Conservation (phyloP, 2,113 vertebrate genomes). For the Hyperopisus bebe region DNA sequence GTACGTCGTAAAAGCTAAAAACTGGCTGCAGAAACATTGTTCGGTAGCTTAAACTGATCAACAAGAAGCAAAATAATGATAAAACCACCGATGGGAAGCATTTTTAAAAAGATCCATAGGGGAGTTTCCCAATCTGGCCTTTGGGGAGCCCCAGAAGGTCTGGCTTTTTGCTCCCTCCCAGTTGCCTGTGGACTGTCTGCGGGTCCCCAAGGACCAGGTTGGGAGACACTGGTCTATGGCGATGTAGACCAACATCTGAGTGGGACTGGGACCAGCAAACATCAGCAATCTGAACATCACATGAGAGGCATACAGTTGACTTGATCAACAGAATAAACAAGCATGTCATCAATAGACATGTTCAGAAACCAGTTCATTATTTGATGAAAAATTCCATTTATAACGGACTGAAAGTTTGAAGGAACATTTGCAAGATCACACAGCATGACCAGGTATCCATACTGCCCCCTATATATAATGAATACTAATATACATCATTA, state of each 20-base stretch:
- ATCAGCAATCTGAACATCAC: not conserved
- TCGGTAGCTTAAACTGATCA: not conserved
- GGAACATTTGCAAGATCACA: not conserved
- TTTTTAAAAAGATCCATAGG: not conserved
- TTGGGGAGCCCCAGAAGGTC: not conserved
- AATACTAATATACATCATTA: not conserved
- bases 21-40: not conserved
- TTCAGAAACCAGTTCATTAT: not conserved
- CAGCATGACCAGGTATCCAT: not conserved
- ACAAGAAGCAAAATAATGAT: not conserved
- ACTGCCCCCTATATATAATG: not conserved
- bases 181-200: not conserved
- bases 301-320: not conserved
- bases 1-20: not conserved
- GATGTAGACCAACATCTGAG: not conserved
- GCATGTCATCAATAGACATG: not conserved
- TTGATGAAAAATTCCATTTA: not conserved
- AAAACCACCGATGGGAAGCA: not conserved
- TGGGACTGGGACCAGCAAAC: not conserved
- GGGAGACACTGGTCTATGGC: not conserved
- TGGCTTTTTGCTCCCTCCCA: not conserved
- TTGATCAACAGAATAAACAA: not conserved
- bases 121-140: not conserved
- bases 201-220: not conserved
- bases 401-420: not conserved